phyloP scores from a whole-genome alignment of 2,888 invertebrate species.

The Atherix ibis region DNA sequence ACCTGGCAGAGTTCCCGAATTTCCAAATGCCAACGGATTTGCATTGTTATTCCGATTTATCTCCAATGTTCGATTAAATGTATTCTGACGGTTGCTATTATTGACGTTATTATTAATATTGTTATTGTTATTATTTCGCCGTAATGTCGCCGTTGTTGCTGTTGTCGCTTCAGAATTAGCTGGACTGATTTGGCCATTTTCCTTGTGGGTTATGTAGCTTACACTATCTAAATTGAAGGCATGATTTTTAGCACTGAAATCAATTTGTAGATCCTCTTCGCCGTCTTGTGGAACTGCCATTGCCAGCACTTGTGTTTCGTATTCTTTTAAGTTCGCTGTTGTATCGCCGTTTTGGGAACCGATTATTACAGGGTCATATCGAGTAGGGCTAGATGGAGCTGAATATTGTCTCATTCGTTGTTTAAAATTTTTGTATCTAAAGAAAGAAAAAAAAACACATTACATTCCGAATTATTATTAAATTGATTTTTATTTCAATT shows the following conservation, averaged over 20 bases:
- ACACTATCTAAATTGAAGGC: conserved; percentile 79
- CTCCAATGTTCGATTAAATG: conserved; percentile 30
- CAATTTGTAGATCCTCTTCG: conserved; percentile 65
- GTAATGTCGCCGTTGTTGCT: conserved; percentile 50
- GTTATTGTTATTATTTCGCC: conserved; percentile 23
- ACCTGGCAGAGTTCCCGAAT: conserved; percentile 23
- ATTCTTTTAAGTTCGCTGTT: conserved; percentile 63
- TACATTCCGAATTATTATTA: too few species aligned
- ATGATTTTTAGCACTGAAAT: conserved; percentile 75
- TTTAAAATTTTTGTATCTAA: conserved; percentile 74
- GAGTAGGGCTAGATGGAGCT: conserved; percentile 41
- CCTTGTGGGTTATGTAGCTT: conserved; percentile 74
- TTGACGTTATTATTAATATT: conserved; percentile 10
- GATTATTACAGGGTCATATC: conserved; percentile 52
- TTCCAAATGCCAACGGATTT: conserved; percentile 26
- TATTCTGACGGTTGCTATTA: conserved; percentile 30
- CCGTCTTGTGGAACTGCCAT: conserved; percentile 84
- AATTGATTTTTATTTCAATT: too few species aligned
- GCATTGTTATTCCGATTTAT: conserved; percentile 28
- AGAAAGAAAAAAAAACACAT: too few species aligned
- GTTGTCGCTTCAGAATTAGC: conserved; percentile 71
- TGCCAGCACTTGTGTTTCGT: conserved; percentile 84
- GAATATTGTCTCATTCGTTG: conserved; percentile 65
- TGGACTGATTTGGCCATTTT: conserved; percentile 53
- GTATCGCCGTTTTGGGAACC: conserved; percentile 32